These are phyloP conservation scores for Chelonoidis abingdonii DNA, from an alignment of 2,113 vertebrate species.

Conservation along the genomic window DNA sequence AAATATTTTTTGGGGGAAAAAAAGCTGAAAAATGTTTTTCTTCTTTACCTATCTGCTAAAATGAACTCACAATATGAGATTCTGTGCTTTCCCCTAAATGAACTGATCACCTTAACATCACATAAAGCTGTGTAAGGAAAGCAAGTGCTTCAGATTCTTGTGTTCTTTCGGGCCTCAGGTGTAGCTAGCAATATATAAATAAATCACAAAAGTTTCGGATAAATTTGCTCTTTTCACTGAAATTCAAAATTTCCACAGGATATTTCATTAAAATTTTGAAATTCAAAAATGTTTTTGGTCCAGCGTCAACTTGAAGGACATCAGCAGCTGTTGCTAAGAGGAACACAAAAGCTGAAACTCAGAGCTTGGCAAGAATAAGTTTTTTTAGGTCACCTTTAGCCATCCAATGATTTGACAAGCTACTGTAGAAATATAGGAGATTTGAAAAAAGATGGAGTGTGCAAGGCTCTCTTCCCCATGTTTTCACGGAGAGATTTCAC, in stretches of 20 bases:
- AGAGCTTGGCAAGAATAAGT: conserved; percentile 20
- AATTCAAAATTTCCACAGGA: neutral
- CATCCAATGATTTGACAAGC: conserved; percentile 69
- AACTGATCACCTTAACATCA: neutral
- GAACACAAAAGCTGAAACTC: neutral
- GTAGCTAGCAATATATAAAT: neutral
- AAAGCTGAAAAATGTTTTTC: neutral
- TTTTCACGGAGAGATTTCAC: neutral
- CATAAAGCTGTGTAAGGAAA: neutral
- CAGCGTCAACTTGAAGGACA: neutral
- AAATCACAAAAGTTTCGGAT: conserved; percentile 10
- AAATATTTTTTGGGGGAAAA: neutral
- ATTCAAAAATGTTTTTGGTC: neutral
- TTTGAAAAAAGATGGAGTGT: conserved; percentile 60
- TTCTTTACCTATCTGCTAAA: neutral
- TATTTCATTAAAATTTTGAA: neutral
- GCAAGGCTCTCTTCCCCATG: conserved; percentile 1
- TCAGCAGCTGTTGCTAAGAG: neutral
- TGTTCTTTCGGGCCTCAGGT: neutral
- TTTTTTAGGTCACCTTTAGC: conserved; percentile 71
- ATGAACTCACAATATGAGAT: neutral
- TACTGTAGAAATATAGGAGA: neutral
- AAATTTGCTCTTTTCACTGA: neutral
- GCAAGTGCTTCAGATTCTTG: neutral
- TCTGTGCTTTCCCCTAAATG: neutral